Evolutionary conservation across 2,888 invertebrate species (phyloP), one percentile per base, ranked within the genome.

Genomic region (Elysia crispata): DNA sequence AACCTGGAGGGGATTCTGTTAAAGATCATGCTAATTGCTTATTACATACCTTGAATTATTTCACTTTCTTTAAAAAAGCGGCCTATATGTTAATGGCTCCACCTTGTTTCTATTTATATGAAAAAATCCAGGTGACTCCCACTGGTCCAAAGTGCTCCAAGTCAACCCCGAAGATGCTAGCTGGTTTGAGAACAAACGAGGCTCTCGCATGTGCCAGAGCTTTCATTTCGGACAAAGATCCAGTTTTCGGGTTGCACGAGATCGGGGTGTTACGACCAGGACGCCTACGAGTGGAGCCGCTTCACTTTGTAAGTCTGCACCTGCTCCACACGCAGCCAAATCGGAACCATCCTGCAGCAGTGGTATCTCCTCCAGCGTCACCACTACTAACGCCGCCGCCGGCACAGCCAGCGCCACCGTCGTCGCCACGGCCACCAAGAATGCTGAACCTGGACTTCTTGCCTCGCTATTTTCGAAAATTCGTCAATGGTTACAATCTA

Each of bases 91-190:
- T n/a, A n/a, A n/a, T n/a, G n/a, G n/a, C n/a, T n/a, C n/a, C 3
- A 3, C 11, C 41, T 11, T 41, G 41, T 41, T 41, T 41, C 41
- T 41, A 6, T 41, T 11, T 3, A 41, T 6, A 41, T 6, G 11
- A 41, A 41, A 41, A 41, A 41, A 41, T 69, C 41, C 83, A 85
- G 89, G 88, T 62, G 89, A 89, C 54, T 86, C 86, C 20, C 88
- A 89, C 78, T 89, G 89, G 88, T 85, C 86, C 25, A 89, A 89
- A 76, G 83, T 90, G 20, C 83, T 90, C 31, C 89, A 88, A 78
- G 89, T 89, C 25, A 89, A 89, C 81, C 57, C 57, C 20, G 41
- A 41, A 11, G 79, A 79, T 18, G 67, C 66, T 8, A 69, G 23
- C 57, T 74, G 74, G 23, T 49, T 67, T 33, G 49, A 69, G 1